Evolutionary conservation across 1,140 invertebrate species (phyloP).

Genomic region (Drosophila chauvacae): DNA sequence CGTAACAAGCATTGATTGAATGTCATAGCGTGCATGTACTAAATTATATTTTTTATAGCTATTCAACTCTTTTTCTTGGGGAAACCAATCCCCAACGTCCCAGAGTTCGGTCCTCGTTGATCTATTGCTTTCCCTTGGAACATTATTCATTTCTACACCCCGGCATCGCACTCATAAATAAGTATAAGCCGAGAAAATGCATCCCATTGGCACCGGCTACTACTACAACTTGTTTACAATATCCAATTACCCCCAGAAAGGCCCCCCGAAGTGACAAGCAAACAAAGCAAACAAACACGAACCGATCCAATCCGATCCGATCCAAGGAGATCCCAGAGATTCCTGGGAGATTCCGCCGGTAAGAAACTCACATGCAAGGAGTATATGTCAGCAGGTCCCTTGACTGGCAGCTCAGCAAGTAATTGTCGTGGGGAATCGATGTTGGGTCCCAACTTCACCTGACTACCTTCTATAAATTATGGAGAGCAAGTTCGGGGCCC

Average conservation of each 20-base stretch:
- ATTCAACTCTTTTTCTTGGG: background rate
- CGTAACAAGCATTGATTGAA: constrained; percentile 19
- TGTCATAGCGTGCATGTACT: constrained; percentile 4
- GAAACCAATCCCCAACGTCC: too few relatives aligned
- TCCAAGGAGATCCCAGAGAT: constrained; percentile 26
- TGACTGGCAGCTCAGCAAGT: constrained; percentile 75
- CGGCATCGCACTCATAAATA: constrained; percentile 56
- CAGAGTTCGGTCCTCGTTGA: constrained; percentile 15
- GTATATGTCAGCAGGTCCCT: constrained; percentile 75
- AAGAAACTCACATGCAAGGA: constrained; percentile 42
- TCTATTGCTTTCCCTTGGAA: constrained; percentile 52
- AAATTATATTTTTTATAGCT: constrained; percentile 10
- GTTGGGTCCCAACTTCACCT: constrained; percentile 67
- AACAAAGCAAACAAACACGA: constrained; percentile 49
- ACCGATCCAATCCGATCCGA: constrained; percentile 20
- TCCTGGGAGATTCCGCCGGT: constrained; percentile 20
- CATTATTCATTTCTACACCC: constrained; percentile 72
- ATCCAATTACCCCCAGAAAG: constrained; percentile 74
- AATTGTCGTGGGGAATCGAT: constrained; percentile 63
- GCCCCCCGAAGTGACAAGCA: constrained; percentile 59
- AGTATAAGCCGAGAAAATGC: constrained; percentile 32
- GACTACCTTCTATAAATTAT: constrained; percentile 81
- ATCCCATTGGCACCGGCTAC: constrained; percentile 39
- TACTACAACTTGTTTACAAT: constrained; percentile 75
- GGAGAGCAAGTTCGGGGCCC: constrained; percentile 52